phyloP scores from a whole-genome alignment of 2,888 invertebrate genomes.

The Polydrusus pterygomalis region DNA sequence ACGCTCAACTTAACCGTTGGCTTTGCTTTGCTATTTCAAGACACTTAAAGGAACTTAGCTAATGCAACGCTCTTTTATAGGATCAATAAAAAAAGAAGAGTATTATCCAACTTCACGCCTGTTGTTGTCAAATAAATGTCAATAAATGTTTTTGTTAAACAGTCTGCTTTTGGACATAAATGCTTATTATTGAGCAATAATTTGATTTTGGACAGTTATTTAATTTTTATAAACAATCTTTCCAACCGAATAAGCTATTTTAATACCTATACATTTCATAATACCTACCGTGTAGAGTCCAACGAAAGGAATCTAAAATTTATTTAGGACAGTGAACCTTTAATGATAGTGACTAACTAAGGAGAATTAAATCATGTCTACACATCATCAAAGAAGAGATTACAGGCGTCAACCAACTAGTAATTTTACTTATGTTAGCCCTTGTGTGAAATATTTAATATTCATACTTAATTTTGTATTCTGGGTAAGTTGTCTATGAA shows the following conservation, averaged over 20 bases:
- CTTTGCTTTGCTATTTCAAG: no score
- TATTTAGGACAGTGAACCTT: constrained; percentile 34
- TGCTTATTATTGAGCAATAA: background rate
- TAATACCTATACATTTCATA: constrained; percentile 7
- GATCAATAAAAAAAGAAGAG: no score
- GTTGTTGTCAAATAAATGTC: constrained; percentile 14
- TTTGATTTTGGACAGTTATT: constrained; percentile 14
- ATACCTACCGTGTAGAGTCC: background rate
- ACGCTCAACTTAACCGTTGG: no score
- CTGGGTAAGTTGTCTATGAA: constrained; percentile 82
- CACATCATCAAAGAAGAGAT: constrained; percentile 74
- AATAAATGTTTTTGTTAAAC: constrained; percentile 33
- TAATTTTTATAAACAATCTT: constrained; percentile 20
- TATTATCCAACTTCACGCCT: background rate
- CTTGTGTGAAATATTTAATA: constrained; percentile 92
- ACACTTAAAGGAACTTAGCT: no score
- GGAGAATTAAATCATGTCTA: constrained; percentile 29
- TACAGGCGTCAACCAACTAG: constrained; percentile 70
- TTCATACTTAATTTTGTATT: constrained; percentile 92
- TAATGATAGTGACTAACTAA: constrained; percentile 37
- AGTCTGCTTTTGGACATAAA: constrained; percentile 1
- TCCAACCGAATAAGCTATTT: constrained; percentile 23
- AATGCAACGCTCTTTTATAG: no score
- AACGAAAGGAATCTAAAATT: background rate
- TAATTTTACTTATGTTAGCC: constrained; percentile 88